Conservation (phyloP, 2,888 invertebrate genomes). For the Hylaea fasciaria region DNA sequence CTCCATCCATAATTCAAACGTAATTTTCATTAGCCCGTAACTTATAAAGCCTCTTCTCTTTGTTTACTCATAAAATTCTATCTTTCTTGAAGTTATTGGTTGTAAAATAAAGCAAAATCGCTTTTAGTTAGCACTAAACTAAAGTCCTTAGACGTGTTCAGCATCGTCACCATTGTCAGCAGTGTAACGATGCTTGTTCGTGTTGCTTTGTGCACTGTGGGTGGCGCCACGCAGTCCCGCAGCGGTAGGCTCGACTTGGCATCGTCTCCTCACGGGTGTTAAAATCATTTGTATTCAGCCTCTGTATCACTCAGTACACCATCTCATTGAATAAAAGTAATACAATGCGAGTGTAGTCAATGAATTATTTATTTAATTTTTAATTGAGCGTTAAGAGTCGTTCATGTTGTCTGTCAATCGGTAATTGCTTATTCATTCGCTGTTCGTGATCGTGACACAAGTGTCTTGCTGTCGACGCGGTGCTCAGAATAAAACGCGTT, state of each 20-base stretch:
- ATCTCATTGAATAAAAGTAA: conserved; percentile 67
- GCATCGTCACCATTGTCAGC: conserved; percentile 8
- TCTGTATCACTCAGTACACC: conserved; percentile 54
- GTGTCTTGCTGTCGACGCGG: conserved; percentile 43
- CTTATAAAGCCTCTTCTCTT: conserved; percentile 1
- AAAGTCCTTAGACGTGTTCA: neutral
- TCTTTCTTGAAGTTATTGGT: neutral
- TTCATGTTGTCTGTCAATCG: conserved; percentile 52
- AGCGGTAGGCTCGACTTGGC: conserved; percentile 39
- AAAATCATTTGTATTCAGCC: conserved; percentile 69
- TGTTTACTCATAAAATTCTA: neutral
- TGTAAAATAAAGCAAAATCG: neutral
- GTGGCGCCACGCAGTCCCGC: conserved; percentile 70
- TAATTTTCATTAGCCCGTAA: conserved; percentile 54
- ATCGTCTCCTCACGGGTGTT: conserved; percentile 55
- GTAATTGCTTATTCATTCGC: conserved; percentile 55
- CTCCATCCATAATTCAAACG: conserved; percentile 69
- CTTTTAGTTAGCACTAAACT: neutral
- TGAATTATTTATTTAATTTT: conserved; percentile 70
- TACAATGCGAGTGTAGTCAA: conserved; percentile 54
- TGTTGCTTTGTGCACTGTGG: conserved; percentile 27
- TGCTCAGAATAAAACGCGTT: conserved; percentile 45
- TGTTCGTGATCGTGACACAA: conserved; percentile 49
- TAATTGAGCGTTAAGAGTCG: conserved; percentile 64
- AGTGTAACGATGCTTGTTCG: neutral